phyloP scores from a whole-genome alignment of 2,888 invertebrate genomes.

The Amiota mariae region DNA sequence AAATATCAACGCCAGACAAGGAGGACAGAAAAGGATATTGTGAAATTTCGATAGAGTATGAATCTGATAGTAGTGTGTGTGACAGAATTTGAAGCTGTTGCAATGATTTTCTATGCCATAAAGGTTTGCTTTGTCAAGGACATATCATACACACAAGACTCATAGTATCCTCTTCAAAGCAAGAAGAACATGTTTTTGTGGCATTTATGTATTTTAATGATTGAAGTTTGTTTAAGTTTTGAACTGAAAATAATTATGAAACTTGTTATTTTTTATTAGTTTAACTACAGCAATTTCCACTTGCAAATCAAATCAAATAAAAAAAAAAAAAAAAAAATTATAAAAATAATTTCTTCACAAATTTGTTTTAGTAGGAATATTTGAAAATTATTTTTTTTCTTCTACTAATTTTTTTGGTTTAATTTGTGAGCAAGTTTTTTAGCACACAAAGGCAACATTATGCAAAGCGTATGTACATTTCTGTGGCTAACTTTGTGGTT shows the following conservation, averaged over 20 bases:
- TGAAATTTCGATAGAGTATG: background rate
- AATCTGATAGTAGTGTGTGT: background rate
- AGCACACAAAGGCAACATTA: conserved; percentile 1
- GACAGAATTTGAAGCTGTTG: background rate
- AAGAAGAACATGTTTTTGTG: background rate
- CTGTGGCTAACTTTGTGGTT: conserved; percentile 19
- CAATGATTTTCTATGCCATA: background rate
- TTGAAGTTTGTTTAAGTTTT: background rate
- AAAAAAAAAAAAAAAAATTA: too few species aligned
- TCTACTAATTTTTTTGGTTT: too few species aligned
- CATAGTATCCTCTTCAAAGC: background rate
- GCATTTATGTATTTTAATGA: background rate
- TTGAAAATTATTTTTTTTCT: too few species aligned
- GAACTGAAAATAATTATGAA: background rate
- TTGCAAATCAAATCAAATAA: too few species aligned
- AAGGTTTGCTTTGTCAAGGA: conserved; percentile 24
- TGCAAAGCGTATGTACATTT: background rate
- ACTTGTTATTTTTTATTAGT: background rate
- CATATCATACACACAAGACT: background rate
- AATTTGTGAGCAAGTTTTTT: too few species aligned
- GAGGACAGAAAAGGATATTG: background rate
- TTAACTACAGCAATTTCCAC: too few species aligned
- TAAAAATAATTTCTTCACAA: too few species aligned
- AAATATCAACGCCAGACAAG: background rate
- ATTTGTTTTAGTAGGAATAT: too few species aligned